These are phyloP conservation scores for Sebastes oblongus DNA, from an alignment of 2,797 vertebrate genomes.

Conservation along the genomic window DNA sequence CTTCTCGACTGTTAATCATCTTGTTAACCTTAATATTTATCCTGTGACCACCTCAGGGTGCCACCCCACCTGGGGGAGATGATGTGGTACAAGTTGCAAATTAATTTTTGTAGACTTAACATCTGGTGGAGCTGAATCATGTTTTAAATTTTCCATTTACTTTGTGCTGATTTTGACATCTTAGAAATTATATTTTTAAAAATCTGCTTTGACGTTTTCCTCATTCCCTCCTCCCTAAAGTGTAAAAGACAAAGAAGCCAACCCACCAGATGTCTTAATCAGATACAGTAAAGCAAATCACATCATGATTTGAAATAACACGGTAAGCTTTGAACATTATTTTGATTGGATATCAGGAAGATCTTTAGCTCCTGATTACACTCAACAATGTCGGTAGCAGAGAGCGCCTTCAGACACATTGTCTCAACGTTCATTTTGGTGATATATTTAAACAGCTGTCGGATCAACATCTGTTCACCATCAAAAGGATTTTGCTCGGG, in stretches of 20 bases:
- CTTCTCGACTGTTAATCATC: background rate
- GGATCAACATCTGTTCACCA: constrained; percentile 5
- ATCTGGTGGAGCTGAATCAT: background rate
- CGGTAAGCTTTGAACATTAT: background rate
- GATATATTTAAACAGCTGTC: constrained; percentile 29
- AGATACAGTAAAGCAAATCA: background rate
- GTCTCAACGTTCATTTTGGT: background rate
- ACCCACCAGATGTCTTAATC: background rate
- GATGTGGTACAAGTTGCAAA: background rate
- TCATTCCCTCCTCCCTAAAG: background rate
- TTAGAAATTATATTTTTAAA: background rate
- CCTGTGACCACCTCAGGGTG: background rate
- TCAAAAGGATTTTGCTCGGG: background rate
- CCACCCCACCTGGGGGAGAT: background rate
- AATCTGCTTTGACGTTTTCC: background rate
- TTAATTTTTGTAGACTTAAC: too few relatives aligned
- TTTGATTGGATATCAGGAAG: background rate
- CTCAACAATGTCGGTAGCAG: background rate
- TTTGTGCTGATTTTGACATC: background rate
- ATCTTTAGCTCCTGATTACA: background rate
- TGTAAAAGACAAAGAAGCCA: background rate
- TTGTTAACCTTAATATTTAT: background rate
- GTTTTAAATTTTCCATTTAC: background rate
- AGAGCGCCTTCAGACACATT: background rate
- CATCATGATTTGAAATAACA: background rate